A percentile compares a stretch with the other conserved stretches of the same genome.
Evolutionary conservation across 2,888 invertebrate genomes (phyloP).

Genomic region (Ectemnius continuus): DNA sequence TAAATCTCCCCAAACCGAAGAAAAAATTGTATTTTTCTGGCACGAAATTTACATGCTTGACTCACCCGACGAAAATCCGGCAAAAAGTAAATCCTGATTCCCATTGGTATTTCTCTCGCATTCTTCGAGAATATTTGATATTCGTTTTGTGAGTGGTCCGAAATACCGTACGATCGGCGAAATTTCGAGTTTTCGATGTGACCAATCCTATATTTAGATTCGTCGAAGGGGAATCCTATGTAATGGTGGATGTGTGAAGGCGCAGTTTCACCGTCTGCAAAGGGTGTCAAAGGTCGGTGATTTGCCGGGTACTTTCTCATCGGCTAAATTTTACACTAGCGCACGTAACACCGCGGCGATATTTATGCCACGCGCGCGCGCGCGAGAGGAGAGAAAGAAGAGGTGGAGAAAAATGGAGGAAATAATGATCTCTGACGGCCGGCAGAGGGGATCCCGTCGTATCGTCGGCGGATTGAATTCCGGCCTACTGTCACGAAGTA

Average conservation of each 20-base stretch:
- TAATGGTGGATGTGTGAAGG: conserved; percentile 9
- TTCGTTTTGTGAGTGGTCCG: not conserved
- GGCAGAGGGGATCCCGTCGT: no score
- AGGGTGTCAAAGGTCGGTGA: conserved; percentile 51
- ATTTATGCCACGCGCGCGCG: conserved; percentile 1
- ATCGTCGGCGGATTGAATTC: no score
- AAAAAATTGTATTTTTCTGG: not conserved
- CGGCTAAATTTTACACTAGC: conserved; percentile 36
- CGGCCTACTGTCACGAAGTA: no score
- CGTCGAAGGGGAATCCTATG: not conserved
- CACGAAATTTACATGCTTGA: conserved; percentile 18
- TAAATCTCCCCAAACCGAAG: not conserved
- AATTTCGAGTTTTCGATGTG: not conserved
- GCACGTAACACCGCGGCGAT: conserved; percentile 21
- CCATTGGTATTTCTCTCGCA: not conserved
- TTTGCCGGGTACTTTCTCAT: conserved; percentile 48
- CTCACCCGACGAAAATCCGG: not conserved
- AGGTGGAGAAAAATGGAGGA: no score
- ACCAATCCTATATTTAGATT: not conserved
- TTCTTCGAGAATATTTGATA: not conserved
- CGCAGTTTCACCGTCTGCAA: conserved; percentile 38
- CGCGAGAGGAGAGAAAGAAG: not conserved
- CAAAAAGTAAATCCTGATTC: not conserved
- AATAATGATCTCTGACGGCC: no score
- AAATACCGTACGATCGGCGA: not conserved